phyloP scores from a whole-genome alignment of 2,888 invertebrate genomes.

The Calephelis perditalis region DNA sequence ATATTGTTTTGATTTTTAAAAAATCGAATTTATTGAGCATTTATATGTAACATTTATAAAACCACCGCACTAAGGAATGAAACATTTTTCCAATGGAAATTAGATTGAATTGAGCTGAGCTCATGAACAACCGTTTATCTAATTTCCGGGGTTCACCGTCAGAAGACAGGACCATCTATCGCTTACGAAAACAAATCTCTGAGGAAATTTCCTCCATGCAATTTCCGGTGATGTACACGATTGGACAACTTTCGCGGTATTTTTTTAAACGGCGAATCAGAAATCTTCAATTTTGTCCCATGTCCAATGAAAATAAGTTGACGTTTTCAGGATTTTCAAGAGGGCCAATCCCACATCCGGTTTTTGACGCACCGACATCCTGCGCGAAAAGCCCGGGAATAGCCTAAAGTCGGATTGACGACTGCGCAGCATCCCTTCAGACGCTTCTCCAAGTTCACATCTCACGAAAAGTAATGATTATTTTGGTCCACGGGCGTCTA shows the following conservation, averaged over 20 bases:
- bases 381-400: slow-evolving; percentile 74
- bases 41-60: neutral
- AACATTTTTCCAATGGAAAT: slow-evolving; percentile 39
- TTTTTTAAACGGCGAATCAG: slow-evolving; percentile 46
- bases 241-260: slow-evolving; percentile 59
- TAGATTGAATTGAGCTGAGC: slow-evolving; percentile 38
- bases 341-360: slow-evolving; percentile 65
- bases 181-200: slow-evolving; percentile 69
- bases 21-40: no score
- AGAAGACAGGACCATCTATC: slow-evolving; percentile 49
- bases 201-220: slow-evolving; percentile 65
- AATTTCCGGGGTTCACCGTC: slow-evolving; percentile 56
- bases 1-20: no score
- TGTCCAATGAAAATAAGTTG: slow-evolving; percentile 48
- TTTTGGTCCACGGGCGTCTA: slow-evolving; percentile 69
- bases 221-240: slow-evolving; percentile 57
- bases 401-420: slow-evolving; percentile 47
- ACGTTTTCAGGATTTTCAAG: slow-evolving; percentile 50
- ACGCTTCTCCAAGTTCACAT: slow-evolving; percentile 70
- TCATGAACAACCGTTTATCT: slow-evolving; percentile 47
- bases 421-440: slow-evolving; percentile 68
- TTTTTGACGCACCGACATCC: slow-evolving; percentile 53
- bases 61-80: slow-evolving; percentile 16
- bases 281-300: slow-evolving; percentile 27
- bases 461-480: slow-evolving; percentile 79